Base-by-base conservation (phyloP, 2,888 invertebrate genomes). In the Baccha elongata region DNA sequence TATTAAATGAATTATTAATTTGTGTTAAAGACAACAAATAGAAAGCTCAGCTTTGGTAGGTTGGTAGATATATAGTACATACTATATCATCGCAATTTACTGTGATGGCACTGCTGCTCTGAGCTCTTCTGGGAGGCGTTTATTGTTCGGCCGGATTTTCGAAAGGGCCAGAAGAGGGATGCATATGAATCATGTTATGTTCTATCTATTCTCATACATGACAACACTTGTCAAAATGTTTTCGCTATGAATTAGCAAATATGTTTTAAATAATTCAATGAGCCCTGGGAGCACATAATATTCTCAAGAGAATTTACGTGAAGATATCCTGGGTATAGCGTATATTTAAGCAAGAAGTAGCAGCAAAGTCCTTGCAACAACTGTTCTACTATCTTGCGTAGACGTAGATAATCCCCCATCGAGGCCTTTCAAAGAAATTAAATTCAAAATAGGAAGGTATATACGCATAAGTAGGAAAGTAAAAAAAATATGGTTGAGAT, bases 1-100 rank as follows among this genome's bases (percentile, higher is more conserved):
- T 78, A 83, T 73, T 78, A 78, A 83, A 78, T 83, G 72, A 83
- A 83, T 83, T 83, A 83, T 78, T 83, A 83, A 83, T 83, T 68
- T 78, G 64, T 78, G 78, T 72, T 68, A 64, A 83, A 78, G 78
- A 83, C 83, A 65, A 78, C 65, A 71, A 68, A 75, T 44, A 65
- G 44, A 64, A 48, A 60, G 48, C 60, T 60, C 44, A 44, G 44
- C 44, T 60, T 44, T 60, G 42, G 44, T 19, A 58, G n/a, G n/a
- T 44, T 4, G 15, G 32, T 29, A n/a, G n/a, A n/a, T n/a, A n/a
- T n/a, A n/a, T n/a, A n/a, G n/a, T n/a, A n/a, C n/a, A n/a, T n/a
- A n/a, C n/a, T n/a, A n/a, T n/a, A n/a, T n/a, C n/a, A n/a, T n/a
- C n/a, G n/a, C n/a, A n/a, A n/a, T n/a, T n/a, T n/a, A n/a, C n/a